A percentile compares a stretch with the other conserved stretches of the same genome.
phyloP scores from a whole-genome alignment of 2,797 vertebrate genomes.

The Pyrocephalus nanus region DNA sequence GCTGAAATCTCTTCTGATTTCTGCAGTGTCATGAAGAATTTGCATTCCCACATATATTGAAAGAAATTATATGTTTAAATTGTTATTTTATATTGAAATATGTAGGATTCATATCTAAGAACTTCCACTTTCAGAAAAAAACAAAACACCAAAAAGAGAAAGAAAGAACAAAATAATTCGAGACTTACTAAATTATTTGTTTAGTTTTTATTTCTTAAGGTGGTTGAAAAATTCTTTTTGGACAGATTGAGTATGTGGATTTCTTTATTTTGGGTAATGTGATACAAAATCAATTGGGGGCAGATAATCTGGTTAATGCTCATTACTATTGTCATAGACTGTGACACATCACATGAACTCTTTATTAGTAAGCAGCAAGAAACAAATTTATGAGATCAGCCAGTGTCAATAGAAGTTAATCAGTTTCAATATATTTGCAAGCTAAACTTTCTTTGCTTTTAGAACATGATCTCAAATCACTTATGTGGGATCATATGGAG shows the following conservation, averaged over 20 bases:
- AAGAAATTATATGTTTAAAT: background rate
- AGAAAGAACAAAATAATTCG: background rate
- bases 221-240: background rate
- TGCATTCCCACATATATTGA: background rate
- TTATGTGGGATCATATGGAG: background rate
- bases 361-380: slow-evolving; percentile 44
- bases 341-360: slow-evolving; percentile 29
- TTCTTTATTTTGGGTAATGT: background rate
- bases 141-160: background rate
- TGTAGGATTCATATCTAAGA: background rate
- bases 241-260: background rate
- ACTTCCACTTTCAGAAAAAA: background rate
- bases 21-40: no score
- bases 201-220: background rate
- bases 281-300: slow-evolving; percentile 14
- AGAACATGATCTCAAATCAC: background rate
- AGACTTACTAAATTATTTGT: background rate
- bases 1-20: no score
- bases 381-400: background rate
- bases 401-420: slow-evolving; percentile 31
- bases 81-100: slow-evolving; percentile 14
- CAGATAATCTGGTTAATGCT: slow-evolving; percentile 29
- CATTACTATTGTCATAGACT: slow-evolving; percentile 23
- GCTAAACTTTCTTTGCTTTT: background rate
- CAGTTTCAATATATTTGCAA: slow-evolving; percentile 9